Conservation (phyloP, 2,888 invertebrate genomes). For the Hartigia nigra region DNA sequence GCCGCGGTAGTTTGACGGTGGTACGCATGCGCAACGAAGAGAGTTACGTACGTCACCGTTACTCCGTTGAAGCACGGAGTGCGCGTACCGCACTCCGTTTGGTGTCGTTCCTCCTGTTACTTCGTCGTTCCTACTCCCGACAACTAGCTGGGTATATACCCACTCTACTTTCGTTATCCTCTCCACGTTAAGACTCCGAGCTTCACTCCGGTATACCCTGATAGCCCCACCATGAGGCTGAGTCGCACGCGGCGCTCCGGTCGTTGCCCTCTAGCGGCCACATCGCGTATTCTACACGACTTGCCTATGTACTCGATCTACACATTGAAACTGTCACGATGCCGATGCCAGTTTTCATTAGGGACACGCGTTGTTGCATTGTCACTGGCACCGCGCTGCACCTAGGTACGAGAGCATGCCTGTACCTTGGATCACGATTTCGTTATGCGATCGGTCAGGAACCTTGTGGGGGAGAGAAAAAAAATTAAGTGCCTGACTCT, state of each 20-base stretch:
- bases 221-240: slow-evolving; percentile 4
- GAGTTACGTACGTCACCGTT: slow-evolving; percentile 64
- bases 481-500: background rate
- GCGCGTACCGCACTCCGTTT: no score
- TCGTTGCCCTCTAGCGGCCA: slow-evolving; percentile 60
- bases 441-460: background rate
- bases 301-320: slow-evolving; percentile 38
- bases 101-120: slow-evolving; percentile 21
- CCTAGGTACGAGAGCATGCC: background rate
- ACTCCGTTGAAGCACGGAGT: no score
- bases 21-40: slow-evolving; percentile 33
- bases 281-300: slow-evolving; percentile 40
- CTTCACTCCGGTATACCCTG: slow-evolving; percentile 2
- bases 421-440: background rate
- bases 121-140: background rate
- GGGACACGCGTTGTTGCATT: slow-evolving; percentile 9
- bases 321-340: slow-evolving; percentile 33
- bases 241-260: slow-evolving; percentile 60
- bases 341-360: slow-evolving; percentile 29
- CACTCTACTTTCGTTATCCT: slow-evolving; percentile 1
- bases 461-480: background rate
- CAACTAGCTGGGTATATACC: background rate
- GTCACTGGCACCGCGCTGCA: slow-evolving; percentile 1
- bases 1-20: slow-evolving; percentile 1
- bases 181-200: background rate